Conservation (phyloP, 2,797 vertebrate genomes). For the Molossus molossus region DNA sequence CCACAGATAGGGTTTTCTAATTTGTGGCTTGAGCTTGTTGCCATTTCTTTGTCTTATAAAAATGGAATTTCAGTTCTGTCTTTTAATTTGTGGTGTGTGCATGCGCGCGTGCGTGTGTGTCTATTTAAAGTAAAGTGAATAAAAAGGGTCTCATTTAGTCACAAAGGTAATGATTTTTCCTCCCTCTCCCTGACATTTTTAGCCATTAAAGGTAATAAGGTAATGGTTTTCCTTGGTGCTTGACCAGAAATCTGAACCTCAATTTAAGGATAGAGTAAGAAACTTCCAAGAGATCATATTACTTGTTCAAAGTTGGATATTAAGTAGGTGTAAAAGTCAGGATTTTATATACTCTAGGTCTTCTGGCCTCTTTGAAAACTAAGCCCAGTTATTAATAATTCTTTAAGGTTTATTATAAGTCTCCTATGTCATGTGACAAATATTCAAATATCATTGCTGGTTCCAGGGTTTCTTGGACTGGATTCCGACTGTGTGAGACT, state of each 20-base stretch:
- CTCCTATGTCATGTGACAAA: constrained; percentile 44
- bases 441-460: not conserved
- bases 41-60: constrained; percentile 1
- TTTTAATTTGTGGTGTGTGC: not conserved
- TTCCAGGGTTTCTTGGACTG: constrained; percentile 16
- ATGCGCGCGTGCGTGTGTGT: not conserved
- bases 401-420: not conserved
- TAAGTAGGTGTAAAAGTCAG: not conserved
- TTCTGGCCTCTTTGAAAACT: constrained; percentile 22
- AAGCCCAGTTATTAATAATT: not conserved
- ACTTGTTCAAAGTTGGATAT: not conserved
- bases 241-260: constrained; percentile 31
- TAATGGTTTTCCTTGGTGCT: constrained; percentile 25
- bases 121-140: not conserved
- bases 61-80: not conserved
- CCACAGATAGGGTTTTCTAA: not conserved
- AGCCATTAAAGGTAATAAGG: not conserved
- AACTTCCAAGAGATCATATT: not conserved
- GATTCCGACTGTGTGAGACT: not conserved
- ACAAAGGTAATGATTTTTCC: constrained; percentile 1
- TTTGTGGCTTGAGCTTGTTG: not conserved
- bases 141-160: not conserved
- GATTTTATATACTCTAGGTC: not conserved
- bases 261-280: constrained; percentile 41
- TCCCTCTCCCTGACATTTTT: not conserved